phyloP scores from a whole-genome alignment of 2,797 vertebrate species.

The Pteropus rufus region DNA sequence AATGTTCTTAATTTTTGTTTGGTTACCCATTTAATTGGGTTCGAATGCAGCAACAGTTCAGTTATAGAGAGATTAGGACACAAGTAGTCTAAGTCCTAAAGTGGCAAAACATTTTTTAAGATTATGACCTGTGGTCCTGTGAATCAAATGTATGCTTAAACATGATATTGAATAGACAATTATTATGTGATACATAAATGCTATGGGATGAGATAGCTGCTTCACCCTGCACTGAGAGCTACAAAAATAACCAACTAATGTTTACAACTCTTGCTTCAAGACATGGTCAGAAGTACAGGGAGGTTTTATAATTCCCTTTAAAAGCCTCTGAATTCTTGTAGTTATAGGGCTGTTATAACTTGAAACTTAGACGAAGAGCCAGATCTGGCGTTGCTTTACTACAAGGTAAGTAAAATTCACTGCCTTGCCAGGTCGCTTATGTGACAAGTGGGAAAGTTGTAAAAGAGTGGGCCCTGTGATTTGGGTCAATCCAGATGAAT shows the following conservation, averaged over 20 bases:
- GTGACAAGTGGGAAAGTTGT: background rate
- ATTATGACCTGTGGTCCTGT: background rate
- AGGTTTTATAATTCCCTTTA: background rate
- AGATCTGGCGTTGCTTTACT: background rate
- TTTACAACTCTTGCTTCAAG: background rate
- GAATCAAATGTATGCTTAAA: background rate
- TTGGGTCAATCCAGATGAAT: background rate
- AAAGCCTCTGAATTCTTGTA: background rate
- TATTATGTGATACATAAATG: background rate
- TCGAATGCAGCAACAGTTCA: background rate
- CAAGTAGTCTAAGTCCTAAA: background rate
- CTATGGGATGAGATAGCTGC: background rate
- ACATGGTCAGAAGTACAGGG: background rate
- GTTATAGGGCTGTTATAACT: background rate
- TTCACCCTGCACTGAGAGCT: background rate
- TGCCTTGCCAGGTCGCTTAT: background rate
- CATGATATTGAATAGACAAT: background rate
- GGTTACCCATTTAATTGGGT: background rate
- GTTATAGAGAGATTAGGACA: background rate
- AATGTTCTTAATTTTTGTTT: background rate
- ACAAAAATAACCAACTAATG: background rate
- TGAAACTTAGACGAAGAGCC: background rate
- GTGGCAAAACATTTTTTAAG: background rate
- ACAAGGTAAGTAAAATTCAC: background rate
- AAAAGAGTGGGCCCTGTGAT: background rate